Base-by-base conservation (phyloP, 64 coral and sea anemone genomes). In the Astreopora myriophthalma region DNA sequence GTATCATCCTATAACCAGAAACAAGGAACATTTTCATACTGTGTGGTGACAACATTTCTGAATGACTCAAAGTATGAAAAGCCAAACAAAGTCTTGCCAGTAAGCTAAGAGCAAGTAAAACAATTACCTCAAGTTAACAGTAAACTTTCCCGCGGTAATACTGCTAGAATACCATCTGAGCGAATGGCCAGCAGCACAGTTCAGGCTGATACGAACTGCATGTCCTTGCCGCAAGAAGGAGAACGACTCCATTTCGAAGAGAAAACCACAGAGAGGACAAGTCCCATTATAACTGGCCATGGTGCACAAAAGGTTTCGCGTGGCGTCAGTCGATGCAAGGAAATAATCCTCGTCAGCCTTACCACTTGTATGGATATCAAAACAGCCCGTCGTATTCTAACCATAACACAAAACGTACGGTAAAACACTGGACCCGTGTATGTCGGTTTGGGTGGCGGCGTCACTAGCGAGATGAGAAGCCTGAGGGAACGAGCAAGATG, bases 121-220 rank as follows among this genome's bases (percentile, higher is more conserved):
- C 4, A 46, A 65, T 5, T 23, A 65, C 61, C 61, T 65, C 23
- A 65, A 22, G 22, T 65, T 65, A 20, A 26, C 61, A 4, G 61
- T 65, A 24, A 65, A 65, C 61, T 25, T 65, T 26, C 61, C 23
- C 10, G 74, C 34, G 46, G 20, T 76, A 6, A 48, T 70, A 32
- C 62, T 27, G 25, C 83, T 86, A 44, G 58, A 86, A 86, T 65
- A 86, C 30, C 62, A 86, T 27, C 24, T 42, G 10, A 71, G 70
- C 39, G 84, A 69, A 71, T 86, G 83, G n/a, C 64, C 37, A 25
- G 65, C 83, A 86, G 48, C 36, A 70, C 83, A 70, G 37, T 71
- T 71, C 64, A 86, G 26, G 63, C 84, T 86, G 14, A 71, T 29
- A 71, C 34, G 17, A 39, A 30, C 64, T 30, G 31, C 61, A 85